A percentile compares a stretch with the other conserved stretches of the same genome.
phyloP scores from a whole-genome alignment of 2,113 vertebrate species.

The Odocoileus virginianus region DNA sequence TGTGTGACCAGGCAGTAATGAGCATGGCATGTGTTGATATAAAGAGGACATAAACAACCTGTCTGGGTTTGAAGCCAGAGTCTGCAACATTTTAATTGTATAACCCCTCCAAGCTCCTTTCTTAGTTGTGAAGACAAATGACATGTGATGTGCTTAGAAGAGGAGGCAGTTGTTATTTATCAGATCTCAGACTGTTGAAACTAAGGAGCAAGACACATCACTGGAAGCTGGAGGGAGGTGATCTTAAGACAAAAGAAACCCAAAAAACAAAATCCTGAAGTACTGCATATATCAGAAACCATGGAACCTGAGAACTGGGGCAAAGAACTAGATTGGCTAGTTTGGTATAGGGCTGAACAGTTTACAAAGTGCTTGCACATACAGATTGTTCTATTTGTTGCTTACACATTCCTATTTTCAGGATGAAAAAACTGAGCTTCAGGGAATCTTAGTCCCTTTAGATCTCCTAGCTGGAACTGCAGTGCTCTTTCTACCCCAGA shows the following conservation, averaged over 20 bases:
- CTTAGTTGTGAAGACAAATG: not conserved
- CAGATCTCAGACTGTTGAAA: not conserved
- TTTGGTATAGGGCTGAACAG: not conserved
- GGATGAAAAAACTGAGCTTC: not conserved
- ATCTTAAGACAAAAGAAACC: not conserved
- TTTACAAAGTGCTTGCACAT: not conserved
- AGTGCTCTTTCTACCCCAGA: not conserved
- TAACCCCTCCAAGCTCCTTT: not conserved
- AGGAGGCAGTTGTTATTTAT: not conserved
- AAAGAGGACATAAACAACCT: not conserved
- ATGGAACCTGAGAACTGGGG: not conserved
- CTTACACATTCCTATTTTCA: not conserved
- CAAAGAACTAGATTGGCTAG: not conserved
- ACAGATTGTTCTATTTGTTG: not conserved
- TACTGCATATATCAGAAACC: not conserved
- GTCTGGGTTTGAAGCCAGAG: not conserved
- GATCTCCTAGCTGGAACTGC: not conserved
- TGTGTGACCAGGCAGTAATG: not conserved
- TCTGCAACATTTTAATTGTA: not conserved
- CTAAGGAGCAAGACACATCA: not conserved
- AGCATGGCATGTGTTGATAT: accelerated
- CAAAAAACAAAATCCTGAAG: not conserved
- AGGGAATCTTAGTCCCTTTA: not conserved
- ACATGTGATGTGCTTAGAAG: not conserved
- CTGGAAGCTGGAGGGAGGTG: not conserved